A percentile compares a stretch with the other conserved stretches of the same genome.
Conservation (phyloP, 2,888 invertebrate genomes). For the Phyllotreta striolata region DNA sequence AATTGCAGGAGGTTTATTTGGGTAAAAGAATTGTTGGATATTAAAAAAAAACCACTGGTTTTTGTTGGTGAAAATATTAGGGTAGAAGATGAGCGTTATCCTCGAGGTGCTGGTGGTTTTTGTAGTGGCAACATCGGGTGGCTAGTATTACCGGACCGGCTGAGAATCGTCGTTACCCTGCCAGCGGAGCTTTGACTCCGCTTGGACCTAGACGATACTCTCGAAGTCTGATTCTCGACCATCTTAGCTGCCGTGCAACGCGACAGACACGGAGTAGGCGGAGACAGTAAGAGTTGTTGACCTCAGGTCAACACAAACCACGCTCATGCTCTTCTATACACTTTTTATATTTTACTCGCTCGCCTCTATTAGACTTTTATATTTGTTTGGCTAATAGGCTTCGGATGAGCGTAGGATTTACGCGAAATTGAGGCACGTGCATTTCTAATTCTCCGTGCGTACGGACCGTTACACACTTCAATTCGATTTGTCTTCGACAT, state of each 20-base stretch:
- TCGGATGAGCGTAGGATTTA: slow-evolving; percentile 22
- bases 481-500: background rate
- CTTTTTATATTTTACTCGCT: slow-evolving; percentile 52
- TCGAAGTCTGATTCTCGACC: slow-evolving; percentile 39
- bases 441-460: slow-evolving; percentile 3
- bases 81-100: background rate
- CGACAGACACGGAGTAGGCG: slow-evolving; percentile 61
- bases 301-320: slow-evolving; percentile 61
- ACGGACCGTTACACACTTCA: slow-evolving; percentile 4
- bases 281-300: slow-evolving; percentile 62
- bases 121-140: slow-evolving; percentile 26
- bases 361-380: slow-evolving; percentile 38
- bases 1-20: background rate
- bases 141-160: slow-evolving; percentile 23
- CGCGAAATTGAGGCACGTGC: slow-evolving; percentile 23
- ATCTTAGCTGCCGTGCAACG: slow-evolving; percentile 51
- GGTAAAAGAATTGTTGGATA: background rate
- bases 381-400: slow-evolving; percentile 30
- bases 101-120: slow-evolving; percentile 2
- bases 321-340: slow-evolving; percentile 56
- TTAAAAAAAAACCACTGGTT: slow-evolving; percentile 6
- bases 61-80: slow-evolving; percentile 2
- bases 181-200: slow-evolving; percentile 36
- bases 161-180: slow-evolving; percentile 38
- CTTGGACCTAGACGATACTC: slow-evolving; percentile 39